Percentiles rank a stretch among this genome's conserved stretches.
Evolutionary conservation across 2,888 invertebrate species (phyloP).

Genomic region (Troides oblongomaculatus): DNA sequence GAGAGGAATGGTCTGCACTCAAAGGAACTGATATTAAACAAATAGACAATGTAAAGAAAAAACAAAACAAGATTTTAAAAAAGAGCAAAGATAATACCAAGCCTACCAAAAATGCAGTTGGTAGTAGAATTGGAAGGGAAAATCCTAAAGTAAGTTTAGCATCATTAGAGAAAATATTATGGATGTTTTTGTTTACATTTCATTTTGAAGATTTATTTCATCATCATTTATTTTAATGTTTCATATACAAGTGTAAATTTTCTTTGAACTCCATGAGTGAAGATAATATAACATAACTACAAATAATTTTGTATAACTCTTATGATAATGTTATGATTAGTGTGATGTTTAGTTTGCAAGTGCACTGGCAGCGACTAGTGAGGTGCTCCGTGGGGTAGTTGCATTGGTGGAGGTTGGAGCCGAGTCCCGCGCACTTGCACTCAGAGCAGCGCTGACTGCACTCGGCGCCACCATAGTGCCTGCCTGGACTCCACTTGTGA

Average conservation of each 20-base stretch:
- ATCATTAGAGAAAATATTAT: too few species aligned
- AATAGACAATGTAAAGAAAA: slow-evolving; percentile 21
- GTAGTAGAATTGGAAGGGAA: slow-evolving; percentile 1
- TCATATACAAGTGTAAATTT: too few species aligned
- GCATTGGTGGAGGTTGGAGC: slow-evolving; percentile 62
- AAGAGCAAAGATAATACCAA: slow-evolving; percentile 30
- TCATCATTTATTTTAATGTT: too few species aligned
- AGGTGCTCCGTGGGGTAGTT: slow-evolving; percentile 57
- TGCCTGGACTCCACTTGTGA: slow-evolving; percentile 63
- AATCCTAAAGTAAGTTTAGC: slow-evolving; percentile 19
- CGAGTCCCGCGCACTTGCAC: slow-evolving; percentile 54
- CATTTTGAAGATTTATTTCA: too few species aligned
- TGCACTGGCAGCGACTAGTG: slow-evolving; percentile 36
- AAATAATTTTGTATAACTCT: too few species aligned
- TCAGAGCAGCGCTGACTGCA: slow-evolving; percentile 61
- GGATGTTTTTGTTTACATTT: too few species aligned
- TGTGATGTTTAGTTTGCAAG: slow-evolving; percentile 27
- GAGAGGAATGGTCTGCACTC: slow-evolving; percentile 68
- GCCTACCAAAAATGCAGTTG: background rate
- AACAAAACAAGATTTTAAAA: slow-evolving; percentile 26
- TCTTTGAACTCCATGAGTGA: too few species aligned
- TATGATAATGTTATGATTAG: too few species aligned
- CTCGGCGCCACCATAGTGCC: slow-evolving; percentile 63
- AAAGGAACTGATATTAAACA: slow-evolving; percentile 48
- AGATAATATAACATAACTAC: too few species aligned